Base-by-base conservation (phyloP, 2,888 invertebrate genomes). In the Tetheella fluctuosa region DNA sequence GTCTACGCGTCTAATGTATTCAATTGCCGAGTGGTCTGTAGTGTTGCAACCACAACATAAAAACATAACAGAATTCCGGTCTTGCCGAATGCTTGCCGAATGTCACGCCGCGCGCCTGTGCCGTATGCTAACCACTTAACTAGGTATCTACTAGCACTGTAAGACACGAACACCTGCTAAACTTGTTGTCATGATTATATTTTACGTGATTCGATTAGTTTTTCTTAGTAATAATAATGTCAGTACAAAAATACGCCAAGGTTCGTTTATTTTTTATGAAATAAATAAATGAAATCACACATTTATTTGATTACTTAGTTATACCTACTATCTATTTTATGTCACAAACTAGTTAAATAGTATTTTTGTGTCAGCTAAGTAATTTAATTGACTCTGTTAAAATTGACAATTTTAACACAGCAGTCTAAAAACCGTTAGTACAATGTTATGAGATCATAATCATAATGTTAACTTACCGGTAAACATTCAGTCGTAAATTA, bases 51-150 rank as follows among this genome's bases (percentile, higher is more conserved):
- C 25, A 25, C 68, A 74, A 78, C 74, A 79, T 83, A 81, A 80
- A 81, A 80, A 81, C 77, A 73, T 74, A 77, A 71, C 79, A 80
- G 74, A 79, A 84, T 80, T 81, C 83, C 82, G 80, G 82, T 84
- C 79, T 77, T 73, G 34, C 65, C 73, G 69, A 76, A 75, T 76
- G 76, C 79, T 77, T 73, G 34, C 65, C 73, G 69, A 76, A 75
- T 76, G 76, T 73, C 72, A 34, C 34, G 34, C 13, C 34, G 13
- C 13, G 30, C 7, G 64, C 64, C 55, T 65, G 63, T 61, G 64
- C 63, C 64, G 67, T 68, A 80, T 81, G 79, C 74, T 75, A 80
- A 78, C 74, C 5, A n/a, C n/a, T n/a, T n/a, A n/a, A n/a, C n/a
- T n/a, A n/a, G n/a, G n/a, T n/a, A n/a, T n/a, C 20, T 34, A 20